phyloP scores from a whole-genome alignment of 2,797 vertebrate genomes.

The Kryptopterus vitreolus region DNA sequence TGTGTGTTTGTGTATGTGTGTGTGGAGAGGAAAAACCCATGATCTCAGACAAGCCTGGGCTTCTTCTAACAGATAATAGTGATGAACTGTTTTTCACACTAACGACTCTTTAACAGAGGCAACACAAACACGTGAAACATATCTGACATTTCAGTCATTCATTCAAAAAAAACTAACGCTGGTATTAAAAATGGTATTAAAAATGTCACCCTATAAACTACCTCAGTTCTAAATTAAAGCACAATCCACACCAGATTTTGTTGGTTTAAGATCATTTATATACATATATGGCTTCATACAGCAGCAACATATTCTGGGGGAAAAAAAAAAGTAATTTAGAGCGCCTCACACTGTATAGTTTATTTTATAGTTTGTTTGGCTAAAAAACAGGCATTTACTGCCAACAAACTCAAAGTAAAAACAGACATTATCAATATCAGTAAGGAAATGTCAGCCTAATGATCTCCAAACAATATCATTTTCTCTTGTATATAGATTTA shows the following conservation, averaged over 20 bases:
- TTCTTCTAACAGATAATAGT: not conserved
- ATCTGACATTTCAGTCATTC: not conserved
- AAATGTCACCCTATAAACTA: not conserved
- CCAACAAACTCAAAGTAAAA: constrained; percentile 53
- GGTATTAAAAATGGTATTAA: constrained; percentile 9
- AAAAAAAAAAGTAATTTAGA: constrained; percentile 74
- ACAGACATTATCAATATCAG: constrained; percentile 63
- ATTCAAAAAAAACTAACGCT: not conserved
- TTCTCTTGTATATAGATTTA: constrained; percentile 71
- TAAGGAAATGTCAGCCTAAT: constrained; percentile 49
- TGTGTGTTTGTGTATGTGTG: not conserved
- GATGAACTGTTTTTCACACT: not conserved
- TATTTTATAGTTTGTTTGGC: constrained; percentile 34
- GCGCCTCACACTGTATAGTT: constrained; percentile 55
- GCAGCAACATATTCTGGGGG: constrained; percentile 80
- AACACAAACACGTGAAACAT: constrained; percentile 7
- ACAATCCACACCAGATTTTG: constrained; percentile 36
- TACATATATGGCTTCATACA: constrained; percentile 91
- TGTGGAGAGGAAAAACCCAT: constrained; percentile 2
- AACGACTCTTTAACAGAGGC: not conserved
- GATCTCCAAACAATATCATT: constrained; percentile 43
- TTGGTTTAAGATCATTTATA: constrained; percentile 80
- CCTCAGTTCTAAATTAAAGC: constrained; percentile 27
- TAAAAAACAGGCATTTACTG: constrained; percentile 45
- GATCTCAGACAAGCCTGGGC: not conserved